Conservation (phyloP, 2,888 invertebrate species). For the Asteroscopus sphinx region DNA sequence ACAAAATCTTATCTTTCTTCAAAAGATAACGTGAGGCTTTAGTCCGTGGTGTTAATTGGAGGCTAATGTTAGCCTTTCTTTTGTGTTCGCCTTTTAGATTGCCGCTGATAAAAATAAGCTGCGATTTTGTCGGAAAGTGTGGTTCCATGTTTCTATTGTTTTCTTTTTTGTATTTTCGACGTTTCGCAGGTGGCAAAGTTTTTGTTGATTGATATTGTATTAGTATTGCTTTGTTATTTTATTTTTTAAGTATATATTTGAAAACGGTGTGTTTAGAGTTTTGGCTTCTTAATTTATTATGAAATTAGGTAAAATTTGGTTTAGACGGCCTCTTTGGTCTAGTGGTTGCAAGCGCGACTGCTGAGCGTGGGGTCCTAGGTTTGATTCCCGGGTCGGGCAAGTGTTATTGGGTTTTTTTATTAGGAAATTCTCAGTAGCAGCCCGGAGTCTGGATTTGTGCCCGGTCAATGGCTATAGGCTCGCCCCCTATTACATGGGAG, state of each 20-base stretch:
- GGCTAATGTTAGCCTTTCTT: conserved; percentile 67
- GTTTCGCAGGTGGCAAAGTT: conserved; percentile 24
- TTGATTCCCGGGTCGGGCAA: no score
- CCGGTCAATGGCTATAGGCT: no score
- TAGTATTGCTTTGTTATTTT: conserved; percentile 13
- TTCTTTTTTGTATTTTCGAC: conserved; percentile 21
- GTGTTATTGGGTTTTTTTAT: no score
- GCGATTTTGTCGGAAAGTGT: conserved; percentile 48
- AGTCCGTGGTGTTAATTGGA: conserved; percentile 79
- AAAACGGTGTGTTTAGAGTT: no score
- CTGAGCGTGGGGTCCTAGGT: no score
- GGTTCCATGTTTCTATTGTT: conserved; percentile 35
- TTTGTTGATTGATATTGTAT: background rate
- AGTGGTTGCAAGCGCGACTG: no score
- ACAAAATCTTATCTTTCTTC: conserved; percentile 74
- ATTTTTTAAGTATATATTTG: conserved; percentile 6
- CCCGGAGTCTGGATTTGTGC: no score
- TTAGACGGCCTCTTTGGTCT: no score
- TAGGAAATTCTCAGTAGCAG: no score
- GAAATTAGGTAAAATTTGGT: no score
- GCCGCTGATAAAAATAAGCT: conserved; percentile 62
- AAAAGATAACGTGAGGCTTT: conserved; percentile 69
- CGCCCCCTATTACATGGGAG: no score
- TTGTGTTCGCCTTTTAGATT: conserved; percentile 59
- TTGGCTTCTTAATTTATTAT: no score